Percentiles rank a stretch among this genome's conserved stretches.
phyloP scores from a whole-genome alignment of 2,797 vertebrate genomes.

The Halcyon smyrnensis region DNA sequence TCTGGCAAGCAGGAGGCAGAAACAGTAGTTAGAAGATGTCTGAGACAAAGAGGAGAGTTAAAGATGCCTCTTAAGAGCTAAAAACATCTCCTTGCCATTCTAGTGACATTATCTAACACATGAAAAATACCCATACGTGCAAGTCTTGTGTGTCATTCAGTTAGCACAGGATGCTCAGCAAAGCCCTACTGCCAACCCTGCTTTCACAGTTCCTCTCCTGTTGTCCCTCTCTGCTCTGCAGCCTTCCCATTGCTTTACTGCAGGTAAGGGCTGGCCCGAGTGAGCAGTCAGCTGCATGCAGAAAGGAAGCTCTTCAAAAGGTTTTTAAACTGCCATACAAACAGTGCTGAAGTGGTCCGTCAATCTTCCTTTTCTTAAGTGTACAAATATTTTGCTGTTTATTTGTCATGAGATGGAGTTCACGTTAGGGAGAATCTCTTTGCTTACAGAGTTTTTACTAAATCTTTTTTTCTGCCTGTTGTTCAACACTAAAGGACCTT shows the following conservation, averaged over 20 bases:
- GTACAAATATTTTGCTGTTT: background rate
- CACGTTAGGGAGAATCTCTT: background rate
- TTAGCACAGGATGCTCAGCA: background rate
- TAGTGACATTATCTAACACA: background rate
- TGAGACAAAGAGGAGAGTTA: background rate
- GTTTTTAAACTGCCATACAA: background rate
- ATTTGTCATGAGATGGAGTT: background rate
- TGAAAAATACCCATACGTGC: background rate
- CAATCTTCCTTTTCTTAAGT: background rate
- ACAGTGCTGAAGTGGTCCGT: background rate
- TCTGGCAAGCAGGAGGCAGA: background rate
- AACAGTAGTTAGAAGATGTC: background rate
- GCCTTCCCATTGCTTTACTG: fast-evolving
- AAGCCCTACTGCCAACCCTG: background rate
- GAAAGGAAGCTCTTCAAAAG: background rate
- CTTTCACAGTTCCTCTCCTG: background rate
- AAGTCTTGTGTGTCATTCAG: background rate
- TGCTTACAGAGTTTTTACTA: background rate
- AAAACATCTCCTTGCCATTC: background rate
- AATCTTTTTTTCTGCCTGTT: background rate
- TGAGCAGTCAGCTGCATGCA: background rate
- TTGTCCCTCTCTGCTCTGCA: background rate
- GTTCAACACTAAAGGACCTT: background rate
- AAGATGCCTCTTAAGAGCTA: background rate
- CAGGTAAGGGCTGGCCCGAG: background rate